Base-by-base conservation (phyloP, 2,888 invertebrate genomes). In the Rutpela maculata region DNA sequence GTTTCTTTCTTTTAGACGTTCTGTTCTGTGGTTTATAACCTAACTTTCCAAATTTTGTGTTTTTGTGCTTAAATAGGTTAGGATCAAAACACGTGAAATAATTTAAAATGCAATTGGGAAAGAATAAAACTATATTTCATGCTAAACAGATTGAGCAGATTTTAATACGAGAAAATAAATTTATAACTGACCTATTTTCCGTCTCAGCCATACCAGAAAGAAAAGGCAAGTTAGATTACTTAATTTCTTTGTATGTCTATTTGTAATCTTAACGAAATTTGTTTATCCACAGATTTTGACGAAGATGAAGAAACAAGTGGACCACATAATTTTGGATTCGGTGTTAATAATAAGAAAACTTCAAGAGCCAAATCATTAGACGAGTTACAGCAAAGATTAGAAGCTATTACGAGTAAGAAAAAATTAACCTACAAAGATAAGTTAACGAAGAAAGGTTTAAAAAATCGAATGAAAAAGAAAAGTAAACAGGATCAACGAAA, bases 381-480 rank as follows among this genome's bases (percentile, higher is more conserved):
- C 70, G 95, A 95, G 85, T 89, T 95, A 55, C 93, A 94, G 84
- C 91, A 93, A 76, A 92, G 93, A 84, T 88, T 95, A 10, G 91
- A 92, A 78, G 92, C 92, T 86, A 89, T 95, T 0, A 93, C 93
- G 86, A 92, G 93, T 10, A 91, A 92, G 80, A 92, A 92, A 80
- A 93, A 92, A 75, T 90, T 93, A 68, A 92, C 91, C 73, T 91
- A 94, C 66, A 94, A 94, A 88, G 93, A 92, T 75, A 94, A 93
- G 89, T 87, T 94, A 69, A 88, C 91, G 0, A 95, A 94, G 85
- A 95, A 94, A 85, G 92, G 92, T 81, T 88, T 95, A 56, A 93
- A 92, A 82, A 94, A 93, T 85, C 92, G 93, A 87, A 88, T 95
- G 74, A 94, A 93, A 82, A 95, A 94, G 84, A 94, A 94, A 86